A percentile compares a stretch with the other conserved stretches of the same genome.
Evolutionary conservation across 2,797 vertebrate genomes (phyloP).

Genomic region (Glyptemys insculpta): DNA sequence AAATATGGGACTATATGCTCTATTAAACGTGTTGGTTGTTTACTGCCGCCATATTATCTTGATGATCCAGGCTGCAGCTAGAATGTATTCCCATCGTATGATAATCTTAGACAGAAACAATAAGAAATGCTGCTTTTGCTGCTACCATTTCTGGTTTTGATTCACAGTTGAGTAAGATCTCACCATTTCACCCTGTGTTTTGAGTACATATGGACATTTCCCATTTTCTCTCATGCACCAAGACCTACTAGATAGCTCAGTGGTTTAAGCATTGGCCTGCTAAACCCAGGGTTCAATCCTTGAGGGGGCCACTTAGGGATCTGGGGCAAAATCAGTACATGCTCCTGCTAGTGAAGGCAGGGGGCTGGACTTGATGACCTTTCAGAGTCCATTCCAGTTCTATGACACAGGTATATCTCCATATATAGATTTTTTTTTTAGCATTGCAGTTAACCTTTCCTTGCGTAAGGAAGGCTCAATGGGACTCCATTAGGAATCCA

Average conservation of each 20-base stretch:
- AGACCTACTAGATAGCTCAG: neutral
- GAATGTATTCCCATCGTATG: constrained; percentile 28
- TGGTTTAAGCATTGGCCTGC: too few relatives aligned
- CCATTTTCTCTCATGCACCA: constrained; percentile 33
- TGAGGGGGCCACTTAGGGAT: too few relatives aligned
- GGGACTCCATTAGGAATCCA: constrained; percentile 31
- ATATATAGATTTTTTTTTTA: neutral
- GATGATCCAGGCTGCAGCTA: constrained; percentile 5
- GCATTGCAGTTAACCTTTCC: constrained; percentile 3
- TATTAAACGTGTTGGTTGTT: constrained; percentile 32
- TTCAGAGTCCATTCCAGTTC: too few relatives aligned
- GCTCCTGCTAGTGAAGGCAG: too few relatives aligned
- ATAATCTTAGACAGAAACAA: constrained; percentile 28
- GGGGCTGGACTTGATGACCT: too few relatives aligned
- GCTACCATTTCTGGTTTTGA: neutral
- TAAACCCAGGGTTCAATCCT: too few relatives aligned
- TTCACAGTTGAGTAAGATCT: neutral
- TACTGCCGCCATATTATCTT: neutral
- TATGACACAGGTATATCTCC: too few relatives aligned
- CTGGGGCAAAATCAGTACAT: too few relatives aligned
- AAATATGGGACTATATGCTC: constrained; percentile 31
- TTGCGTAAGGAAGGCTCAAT: neutral
- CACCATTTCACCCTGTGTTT: neutral
- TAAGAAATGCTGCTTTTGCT: neutral
- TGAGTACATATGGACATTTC: neutral